These are phyloP conservation scores for Megaceryle torquata DNA, from an alignment of 2,113 vertebrate species.

Conservation along the genomic window DNA sequence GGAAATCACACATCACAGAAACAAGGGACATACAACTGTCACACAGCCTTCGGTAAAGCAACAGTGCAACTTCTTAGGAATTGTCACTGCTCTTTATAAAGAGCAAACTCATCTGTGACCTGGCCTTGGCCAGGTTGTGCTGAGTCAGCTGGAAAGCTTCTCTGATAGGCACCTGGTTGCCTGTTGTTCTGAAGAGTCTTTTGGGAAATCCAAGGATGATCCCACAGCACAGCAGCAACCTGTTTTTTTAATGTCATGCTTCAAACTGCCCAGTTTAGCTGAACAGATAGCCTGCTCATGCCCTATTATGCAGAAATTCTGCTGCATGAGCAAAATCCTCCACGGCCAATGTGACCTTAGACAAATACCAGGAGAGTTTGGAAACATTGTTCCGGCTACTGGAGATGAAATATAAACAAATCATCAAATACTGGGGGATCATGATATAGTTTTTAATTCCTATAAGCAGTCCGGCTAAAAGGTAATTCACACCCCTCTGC, in stretches of 20 bases:
- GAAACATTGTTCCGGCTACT: not conserved
- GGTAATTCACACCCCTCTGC: not conserved
- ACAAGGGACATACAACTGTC: not conserved
- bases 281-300: not conserved
- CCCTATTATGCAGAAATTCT: not conserved
- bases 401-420: not conserved
- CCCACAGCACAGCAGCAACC: not conserved
- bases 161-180: not conserved
- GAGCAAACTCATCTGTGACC: not conserved
- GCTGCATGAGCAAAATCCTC: not conserved
- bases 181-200: not conserved
- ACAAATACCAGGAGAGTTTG: not conserved
- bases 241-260: not conserved
- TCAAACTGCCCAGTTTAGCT: not conserved
- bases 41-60: not conserved
- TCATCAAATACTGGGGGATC: not conserved
- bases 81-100: not conserved
- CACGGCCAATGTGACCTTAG: not conserved
- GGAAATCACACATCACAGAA: not conserved
- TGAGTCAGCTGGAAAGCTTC: not conserved
- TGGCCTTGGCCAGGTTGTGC: not conserved
- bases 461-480: not conserved
- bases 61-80: rapidly evolving
- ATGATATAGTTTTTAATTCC: rapidly evolving
- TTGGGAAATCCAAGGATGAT: not conserved